Evolutionary conservation across 2,888 invertebrate species (phyloP).

Genomic region (Sinodicranocentrus sp.): DNA sequence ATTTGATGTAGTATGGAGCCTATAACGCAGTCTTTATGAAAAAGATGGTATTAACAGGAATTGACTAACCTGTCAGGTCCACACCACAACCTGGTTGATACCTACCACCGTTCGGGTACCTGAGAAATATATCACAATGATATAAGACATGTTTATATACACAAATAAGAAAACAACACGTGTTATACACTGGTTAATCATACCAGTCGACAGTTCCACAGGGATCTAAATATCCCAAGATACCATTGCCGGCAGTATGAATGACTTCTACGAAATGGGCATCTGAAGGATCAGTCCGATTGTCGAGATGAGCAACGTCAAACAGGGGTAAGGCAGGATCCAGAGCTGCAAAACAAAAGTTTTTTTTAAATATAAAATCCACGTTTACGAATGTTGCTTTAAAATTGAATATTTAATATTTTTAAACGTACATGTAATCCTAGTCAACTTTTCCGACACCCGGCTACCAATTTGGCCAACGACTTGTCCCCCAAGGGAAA

Average conservation of each 20-base stretch:
- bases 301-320: constrained; percentile 36
- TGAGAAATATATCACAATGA: constrained; percentile 81
- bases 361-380: too few relatives aligned
- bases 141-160: background rate
- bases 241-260: constrained; percentile 28
- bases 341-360: constrained; percentile 13
- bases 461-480: constrained; percentile 43
- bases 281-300: constrained; percentile 32
- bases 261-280: constrained; percentile 36
- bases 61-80: constrained; percentile 32
- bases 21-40: too few relatives aligned
- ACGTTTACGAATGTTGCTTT: too few relatives aligned
- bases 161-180: background rate
- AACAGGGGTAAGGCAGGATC: constrained; percentile 35
- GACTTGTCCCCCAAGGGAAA: constrained; percentile 39
- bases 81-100: constrained; percentile 56
- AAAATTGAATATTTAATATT: background rate
- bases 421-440: constrained; percentile 20
- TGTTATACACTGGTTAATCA: background rate
- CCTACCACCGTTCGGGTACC: constrained; percentile 84
- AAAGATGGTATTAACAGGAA: background rate
- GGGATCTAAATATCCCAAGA: constrained; percentile 25
- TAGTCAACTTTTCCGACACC: constrained; percentile 6
- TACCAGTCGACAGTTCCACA: constrained; percentile 36
- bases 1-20: too few relatives aligned